Evolutionary conservation across 2,797 vertebrate species (phyloP).

Genomic region (Adrianichthys oophorus): DNA sequence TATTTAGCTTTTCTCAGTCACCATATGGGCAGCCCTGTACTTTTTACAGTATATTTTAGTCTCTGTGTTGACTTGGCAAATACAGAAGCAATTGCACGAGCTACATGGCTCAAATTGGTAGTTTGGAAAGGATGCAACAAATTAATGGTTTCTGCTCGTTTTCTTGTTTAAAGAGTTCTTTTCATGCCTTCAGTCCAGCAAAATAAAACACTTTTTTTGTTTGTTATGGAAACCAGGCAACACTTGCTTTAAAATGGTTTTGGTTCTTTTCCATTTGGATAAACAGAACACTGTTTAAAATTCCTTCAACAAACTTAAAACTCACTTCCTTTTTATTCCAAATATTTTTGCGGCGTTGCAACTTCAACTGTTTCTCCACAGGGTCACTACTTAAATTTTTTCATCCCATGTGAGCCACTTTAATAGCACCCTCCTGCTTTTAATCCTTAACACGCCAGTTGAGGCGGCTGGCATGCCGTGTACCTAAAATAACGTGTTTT

Average conservation of each 20-base stretch:
- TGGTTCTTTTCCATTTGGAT: no score
- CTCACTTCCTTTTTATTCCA: slow-evolving; percentile 26
- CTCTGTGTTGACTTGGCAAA: slow-evolving; percentile 4
- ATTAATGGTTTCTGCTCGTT: slow-evolving; percentile 40
- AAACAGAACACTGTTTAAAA: slow-evolving; percentile 4
- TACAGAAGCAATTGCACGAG: slow-evolving; percentile 12
- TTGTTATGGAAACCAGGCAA: no score
- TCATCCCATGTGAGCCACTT: slow-evolving; percentile 42
- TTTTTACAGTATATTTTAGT: slow-evolving; percentile 11
- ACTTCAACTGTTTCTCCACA: slow-evolving; percentile 26
- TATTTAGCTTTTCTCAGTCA: slow-evolving; percentile 16
- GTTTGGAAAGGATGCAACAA: slow-evolving; percentile 29
- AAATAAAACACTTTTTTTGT: no score
- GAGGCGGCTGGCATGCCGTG: slow-evolving; percentile 21
- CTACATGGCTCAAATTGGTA: slow-evolving; percentile 17
- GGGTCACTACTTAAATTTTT: slow-evolving; percentile 59
- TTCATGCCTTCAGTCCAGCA: no score
- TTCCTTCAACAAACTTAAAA: no score
- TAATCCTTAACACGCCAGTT: slow-evolving; percentile 41
- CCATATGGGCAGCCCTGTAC: slow-evolving; percentile 1
- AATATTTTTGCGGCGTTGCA: slow-evolving; percentile 21
- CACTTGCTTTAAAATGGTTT: no score
- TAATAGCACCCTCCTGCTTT: slow-evolving; percentile 44
- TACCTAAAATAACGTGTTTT: slow-evolving; percentile 48
- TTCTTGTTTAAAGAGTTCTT: slow-evolving; percentile 20